Conservation (phyloP, 2,797 vertebrate genomes). For the Ptychobarbus kaznakovi region DNA sequence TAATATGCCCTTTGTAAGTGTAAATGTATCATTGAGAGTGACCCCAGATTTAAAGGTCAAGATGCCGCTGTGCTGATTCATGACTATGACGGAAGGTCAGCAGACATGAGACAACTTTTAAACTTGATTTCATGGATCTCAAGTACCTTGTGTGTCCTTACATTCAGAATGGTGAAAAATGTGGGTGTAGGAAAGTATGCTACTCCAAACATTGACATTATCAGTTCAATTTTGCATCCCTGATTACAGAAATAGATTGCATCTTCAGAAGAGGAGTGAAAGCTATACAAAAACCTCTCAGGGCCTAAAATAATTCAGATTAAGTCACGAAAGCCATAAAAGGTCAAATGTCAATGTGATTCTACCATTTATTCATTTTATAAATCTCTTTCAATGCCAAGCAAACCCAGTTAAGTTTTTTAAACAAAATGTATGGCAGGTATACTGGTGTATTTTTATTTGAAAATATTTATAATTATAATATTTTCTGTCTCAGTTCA, state of each 20-base stretch:
- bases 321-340: not conserved
- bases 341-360: not conserved
- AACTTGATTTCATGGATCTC: conserved; percentile 27
- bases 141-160: conserved; percentile 13
- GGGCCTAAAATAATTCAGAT: not conserved
- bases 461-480: not conserved
- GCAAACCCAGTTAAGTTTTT: not conserved
- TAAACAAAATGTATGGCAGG: not conserved
- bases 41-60: conserved; percentile 51
- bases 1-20: conserved; percentile 22
- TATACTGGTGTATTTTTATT: not conserved
- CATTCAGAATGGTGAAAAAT: conserved; percentile 17
- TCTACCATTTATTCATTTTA: not conserved
- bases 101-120: conserved; percentile 33
- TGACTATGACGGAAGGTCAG: not conserved
- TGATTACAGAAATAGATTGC: conserved; percentile 3
- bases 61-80: conserved; percentile 47
- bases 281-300: not conserved
- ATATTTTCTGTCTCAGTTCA: not conserved
- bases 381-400: not conserved
- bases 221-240: not conserved
- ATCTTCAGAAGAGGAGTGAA: not conserved
- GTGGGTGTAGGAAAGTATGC: conserved; percentile 27
- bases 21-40: conserved; percentile 14
- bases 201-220: conserved; percentile 30